Evolutionary conservation across 2,797 vertebrate species (phyloP), one percentile per base, ranked within the genome.

Genomic region (Pangasius sanitwongsei): DNA sequence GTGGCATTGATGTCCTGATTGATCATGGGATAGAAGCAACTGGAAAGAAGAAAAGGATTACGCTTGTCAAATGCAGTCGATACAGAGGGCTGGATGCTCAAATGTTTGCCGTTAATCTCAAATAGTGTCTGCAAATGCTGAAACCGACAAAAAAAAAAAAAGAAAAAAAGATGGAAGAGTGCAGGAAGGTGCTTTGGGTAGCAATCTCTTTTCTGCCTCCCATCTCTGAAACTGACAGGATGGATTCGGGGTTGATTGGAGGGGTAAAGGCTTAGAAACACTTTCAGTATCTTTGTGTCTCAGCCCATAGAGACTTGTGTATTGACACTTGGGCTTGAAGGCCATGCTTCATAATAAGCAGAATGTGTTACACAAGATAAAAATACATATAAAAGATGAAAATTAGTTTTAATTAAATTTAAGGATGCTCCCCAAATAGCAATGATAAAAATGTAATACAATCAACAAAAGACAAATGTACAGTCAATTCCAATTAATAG

Each of bases 21-120:
- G 97, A 98, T 98, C 95, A 94, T 93, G 94, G 96, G 96, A 97
- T 97, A 97, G 95, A 96, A 96, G 97, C 96, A 97, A 97, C 97
- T 96, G 96, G 94, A 94, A 94, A 97, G 96, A 97, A 97, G 96
- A 96, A 96, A 97, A 96, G 95, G 94, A 97, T 97, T 97, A 96
- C 91, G 94, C 95, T 96, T 97, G 97, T 97, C 96, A 97, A 97
- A 97, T 37, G 92, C 94, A 97, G 96, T 97, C 97, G 96, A 96
- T 93, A 97, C 92, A 89, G 92, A 92, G 94, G 94, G 93, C 94
- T 89, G 94, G 93, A 94, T 93, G 96, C 95, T 96, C 95, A 95
- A 96, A 96, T 96, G 96, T 96, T 96, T 96, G 96, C 96, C 95
- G 95, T 96, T 97, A 96, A 96, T 97, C 96, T 96, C 93, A 95